Evolutionary conservation across 2,113 vertebrate species (phyloP), one percentile per base, ranked within the genome.

Genomic region (Nesogale talazaci): DNA sequence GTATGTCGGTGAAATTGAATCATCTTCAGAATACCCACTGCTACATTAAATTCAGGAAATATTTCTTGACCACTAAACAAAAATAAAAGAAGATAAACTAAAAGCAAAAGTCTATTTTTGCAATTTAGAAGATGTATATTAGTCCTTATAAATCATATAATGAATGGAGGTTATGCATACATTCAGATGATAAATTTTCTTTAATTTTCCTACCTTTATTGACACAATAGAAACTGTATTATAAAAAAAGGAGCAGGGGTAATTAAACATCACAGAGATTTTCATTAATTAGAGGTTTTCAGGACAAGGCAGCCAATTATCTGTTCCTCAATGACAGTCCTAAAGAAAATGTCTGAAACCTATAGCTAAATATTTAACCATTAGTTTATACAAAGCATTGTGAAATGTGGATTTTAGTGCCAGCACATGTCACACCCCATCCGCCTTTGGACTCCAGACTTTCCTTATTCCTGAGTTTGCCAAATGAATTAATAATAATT

Each of bases 401-500:
- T 34, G 69, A 89, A 94, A 69, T 79, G 4, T 82, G n/a, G 0
- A 65, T 92, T 91, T 9, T 31, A 4, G 1, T 42, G 6, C 20
- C 91, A 57, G 5, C 67, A 9, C 12, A 82, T 20, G n/a, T 59
- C 59, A 84, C 20, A 16, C 74, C 23, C 12, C 2, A 72, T 27
- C 9, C 29, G 86, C 29, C 4, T 94, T 46, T 65, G 2, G 15
- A 94, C 4, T 27, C 6, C 14, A 87, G 10, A 95, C 1, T 59
- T 97, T 93, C 27, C 40, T 92, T 20, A 46, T 25, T 86, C 56
- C 42, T 67, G 92, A 93, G 67, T 93, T 34, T 67, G 36, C 52
- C 42, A 87, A 96, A 95, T 16, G 17, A 95, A 96, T 94, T 94
- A 92, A 84, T 96, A 92, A 96, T 83, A 77, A 94, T 97, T 93